These are phyloP conservation scores for Congeria kusceri DNA, from an alignment of 2,888 invertebrate species.

Conservation along the genomic window DNA sequence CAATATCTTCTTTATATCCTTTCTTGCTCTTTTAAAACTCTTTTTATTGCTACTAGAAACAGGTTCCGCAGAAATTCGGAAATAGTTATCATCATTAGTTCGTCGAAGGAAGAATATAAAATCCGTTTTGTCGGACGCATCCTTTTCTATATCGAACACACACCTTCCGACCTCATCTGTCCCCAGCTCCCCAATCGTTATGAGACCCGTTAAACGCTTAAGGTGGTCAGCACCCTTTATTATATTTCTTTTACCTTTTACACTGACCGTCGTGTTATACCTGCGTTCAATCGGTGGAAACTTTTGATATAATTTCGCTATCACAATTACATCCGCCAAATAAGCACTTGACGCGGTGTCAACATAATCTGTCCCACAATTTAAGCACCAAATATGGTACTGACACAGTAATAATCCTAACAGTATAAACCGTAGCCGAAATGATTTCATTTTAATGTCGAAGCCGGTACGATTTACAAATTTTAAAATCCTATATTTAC, in stretches of 20 bases:
- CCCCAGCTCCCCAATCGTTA: conserved; percentile 49
- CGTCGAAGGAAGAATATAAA: conserved; percentile 55
- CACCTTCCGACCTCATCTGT: conserved; percentile 33
- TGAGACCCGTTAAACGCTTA: conserved; percentile 15
- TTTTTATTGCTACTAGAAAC: conserved; percentile 38
- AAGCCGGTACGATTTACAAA: too few relatives aligned
- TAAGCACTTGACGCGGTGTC: conserved; percentile 50
- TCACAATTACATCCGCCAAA: conserved; percentile 36
- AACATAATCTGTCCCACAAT: conserved; percentile 55
- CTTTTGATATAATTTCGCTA: conserved; percentile 36
- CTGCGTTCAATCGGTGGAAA: conserved; percentile 32
- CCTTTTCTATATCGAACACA: conserved; percentile 27
- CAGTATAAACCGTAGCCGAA: conserved; percentile 52
- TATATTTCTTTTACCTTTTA: conserved; percentile 36
- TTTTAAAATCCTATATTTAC: too few relatives aligned
- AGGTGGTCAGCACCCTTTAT: conserved; percentile 35
- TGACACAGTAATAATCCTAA: conserved; percentile 52
- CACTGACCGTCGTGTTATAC: conserved; percentile 49
- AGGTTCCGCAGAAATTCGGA: conserved; percentile 46
- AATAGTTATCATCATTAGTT: conserved; percentile 32
- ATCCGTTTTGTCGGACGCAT: conserved; percentile 6
- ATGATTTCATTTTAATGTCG: conserved; percentile 54
- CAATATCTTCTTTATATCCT: conserved; percentile 53
- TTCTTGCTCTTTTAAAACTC: conserved; percentile 50
- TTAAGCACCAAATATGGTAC: conserved; percentile 51